phyloP scores from a whole-genome alignment of 2,797 vertebrate genomes.

The Oryzias dopingdopingensis region DNA sequence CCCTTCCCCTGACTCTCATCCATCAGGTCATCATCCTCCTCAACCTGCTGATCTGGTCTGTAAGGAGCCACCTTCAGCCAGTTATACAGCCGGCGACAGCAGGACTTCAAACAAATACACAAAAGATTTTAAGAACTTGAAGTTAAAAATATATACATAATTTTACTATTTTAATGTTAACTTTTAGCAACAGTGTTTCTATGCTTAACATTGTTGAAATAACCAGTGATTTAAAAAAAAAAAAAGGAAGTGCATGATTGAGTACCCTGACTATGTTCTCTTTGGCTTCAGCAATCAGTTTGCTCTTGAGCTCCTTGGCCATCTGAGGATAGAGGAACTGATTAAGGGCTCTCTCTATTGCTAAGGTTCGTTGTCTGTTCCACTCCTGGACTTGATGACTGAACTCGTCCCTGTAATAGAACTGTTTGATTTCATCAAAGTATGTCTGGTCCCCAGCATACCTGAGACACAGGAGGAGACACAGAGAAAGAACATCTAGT shows the following conservation, averaged over 20 bases:
- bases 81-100: constrained; percentile 94
- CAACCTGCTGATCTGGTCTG: constrained; percentile 94
- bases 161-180: neutral
- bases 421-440: constrained; percentile 99
- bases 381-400: constrained; percentile 99
- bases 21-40: constrained; percentile 98
- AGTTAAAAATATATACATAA: neutral
- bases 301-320: constrained; percentile 96
- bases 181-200: neutral
- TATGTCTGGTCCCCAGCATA: constrained; percentile 94
- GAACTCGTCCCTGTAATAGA: constrained; percentile 99
- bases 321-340: constrained; percentile 98
- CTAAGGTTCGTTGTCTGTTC: constrained; percentile 95
- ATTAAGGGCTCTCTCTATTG: constrained; percentile 90
- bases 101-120: constrained; percentile 77
- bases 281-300: constrained; percentile 91
- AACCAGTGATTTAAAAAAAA: neutral
- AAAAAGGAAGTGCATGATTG: neutral
- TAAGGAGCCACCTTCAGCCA: constrained; percentile 96
- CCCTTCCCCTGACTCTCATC: constrained; percentile 96
- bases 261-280: constrained; percentile 93
- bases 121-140: neutral
- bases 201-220: neutral
- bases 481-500: neutral
- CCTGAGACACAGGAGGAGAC: constrained; percentile 49